A percentile compares a stretch with the other conserved stretches of the same genome.
Conservation (phyloP, 2,888 invertebrate species). For the Tetranychus truncatus region DNA sequence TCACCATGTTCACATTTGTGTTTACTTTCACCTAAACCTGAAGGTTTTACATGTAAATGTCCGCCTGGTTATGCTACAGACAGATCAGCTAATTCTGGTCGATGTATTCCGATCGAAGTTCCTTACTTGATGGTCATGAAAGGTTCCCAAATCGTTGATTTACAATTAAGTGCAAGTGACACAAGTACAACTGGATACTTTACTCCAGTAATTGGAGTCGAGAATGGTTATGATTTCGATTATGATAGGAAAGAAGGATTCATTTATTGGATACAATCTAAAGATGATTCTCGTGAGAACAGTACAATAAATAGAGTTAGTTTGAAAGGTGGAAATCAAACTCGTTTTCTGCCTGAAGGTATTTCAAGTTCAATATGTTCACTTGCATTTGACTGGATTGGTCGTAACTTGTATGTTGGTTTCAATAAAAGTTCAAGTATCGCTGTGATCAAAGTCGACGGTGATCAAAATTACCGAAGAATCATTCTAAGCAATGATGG, state of each 20-base stretch:
- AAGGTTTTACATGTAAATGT: conserved; percentile 71
- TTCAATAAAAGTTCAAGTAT: conserved; percentile 75
- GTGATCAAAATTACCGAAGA: conserved; percentile 43
- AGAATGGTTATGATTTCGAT: conserved; percentile 70
- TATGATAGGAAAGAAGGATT: conserved; percentile 68
- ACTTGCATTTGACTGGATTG: conserved; percentile 90
- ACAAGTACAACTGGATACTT: conserved; percentile 48
- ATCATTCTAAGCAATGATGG: conserved; percentile 78
- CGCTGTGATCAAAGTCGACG: conserved; percentile 49
- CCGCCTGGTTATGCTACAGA: conserved; percentile 51
- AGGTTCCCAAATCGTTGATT: conserved; percentile 69
- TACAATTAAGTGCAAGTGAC: conserved; percentile 55
- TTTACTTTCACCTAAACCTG: conserved; percentile 54
- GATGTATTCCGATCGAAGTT: conserved; percentile 46
- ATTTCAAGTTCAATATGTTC: conserved; percentile 74
- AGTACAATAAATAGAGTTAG: conserved; percentile 62
- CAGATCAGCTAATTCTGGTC: conserved; percentile 25
- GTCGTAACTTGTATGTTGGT: conserved; percentile 78
- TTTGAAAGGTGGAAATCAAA: conserved; percentile 63
- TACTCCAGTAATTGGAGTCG: conserved; percentile 69
- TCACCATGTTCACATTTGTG: conserved; percentile 73
- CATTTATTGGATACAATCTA: conserved; percentile 64
- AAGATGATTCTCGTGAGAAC: conserved; percentile 47
- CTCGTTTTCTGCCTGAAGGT: conserved; percentile 61
- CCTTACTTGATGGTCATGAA: conserved; percentile 76